Evolutionary conservation across 2,797 vertebrate species (phyloP).

Genomic region (Rhynchotus rufescens): DNA sequence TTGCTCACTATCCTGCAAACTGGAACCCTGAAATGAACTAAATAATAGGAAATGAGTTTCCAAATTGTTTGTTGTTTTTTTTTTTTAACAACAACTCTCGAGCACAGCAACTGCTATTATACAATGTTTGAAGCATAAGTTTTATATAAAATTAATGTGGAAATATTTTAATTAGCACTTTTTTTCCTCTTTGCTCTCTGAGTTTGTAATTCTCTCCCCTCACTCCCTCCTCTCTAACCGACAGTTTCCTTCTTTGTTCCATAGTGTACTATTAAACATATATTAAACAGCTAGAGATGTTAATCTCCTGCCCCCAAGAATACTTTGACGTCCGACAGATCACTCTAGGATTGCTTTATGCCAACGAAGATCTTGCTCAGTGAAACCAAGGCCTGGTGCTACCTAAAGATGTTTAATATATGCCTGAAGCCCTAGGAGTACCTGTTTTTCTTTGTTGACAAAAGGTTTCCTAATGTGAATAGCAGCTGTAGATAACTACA

Average conservation of each 20-base stretch:
- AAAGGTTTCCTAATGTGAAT: background rate
- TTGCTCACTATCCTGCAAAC: background rate
- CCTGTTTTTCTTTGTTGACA: background rate
- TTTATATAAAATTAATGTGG: background rate
- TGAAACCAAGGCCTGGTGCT: background rate
- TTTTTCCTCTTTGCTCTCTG: conserved; percentile 2
- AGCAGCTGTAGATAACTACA: background rate
- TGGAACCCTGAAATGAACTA: background rate
- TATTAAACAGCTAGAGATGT: conserved; percentile 1
- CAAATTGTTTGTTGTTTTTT: background rate
- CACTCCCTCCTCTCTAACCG: background rate
- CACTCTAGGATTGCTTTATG: background rate
- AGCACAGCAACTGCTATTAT: background rate
- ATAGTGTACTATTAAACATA: background rate
- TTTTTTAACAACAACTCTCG: background rate
- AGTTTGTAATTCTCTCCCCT: conserved; percentile 25
- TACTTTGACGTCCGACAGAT: background rate
- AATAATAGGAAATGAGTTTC: background rate
- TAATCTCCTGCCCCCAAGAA: conserved; percentile 1
- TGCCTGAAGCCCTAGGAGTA: background rate
- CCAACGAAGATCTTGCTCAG: background rate
- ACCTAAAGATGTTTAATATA: background rate
- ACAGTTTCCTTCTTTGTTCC: background rate
- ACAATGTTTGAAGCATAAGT: background rate
- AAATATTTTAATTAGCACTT: conserved; percentile 35